These are phyloP conservation scores for Corbicula japonica DNA, from an alignment of 2,888 invertebrate genomes.

Conservation along the genomic window DNA sequence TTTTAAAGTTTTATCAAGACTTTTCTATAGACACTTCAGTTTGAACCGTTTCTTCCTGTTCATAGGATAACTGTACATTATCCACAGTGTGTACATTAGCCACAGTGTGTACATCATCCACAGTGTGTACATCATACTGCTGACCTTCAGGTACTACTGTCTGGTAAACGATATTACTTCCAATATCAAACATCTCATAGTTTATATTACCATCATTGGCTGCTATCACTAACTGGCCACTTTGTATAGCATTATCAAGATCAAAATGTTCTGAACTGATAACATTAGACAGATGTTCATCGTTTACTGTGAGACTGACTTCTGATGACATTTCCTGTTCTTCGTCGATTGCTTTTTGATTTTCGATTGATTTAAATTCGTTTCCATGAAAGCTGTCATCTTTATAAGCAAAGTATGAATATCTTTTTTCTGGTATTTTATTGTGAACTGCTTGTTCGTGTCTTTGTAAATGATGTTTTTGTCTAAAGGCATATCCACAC, in stretches of 20 bases:
- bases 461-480: slow-evolving; percentile 84
- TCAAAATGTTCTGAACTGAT: slow-evolving; percentile 57
- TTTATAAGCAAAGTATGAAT: slow-evolving; percentile 8
- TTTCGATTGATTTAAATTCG: slow-evolving; percentile 24
- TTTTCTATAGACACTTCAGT: slow-evolving; percentile 33
- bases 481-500: slow-evolving; percentile 83
- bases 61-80: slow-evolving; percentile 57
- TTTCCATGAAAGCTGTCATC: slow-evolving; percentile 6
- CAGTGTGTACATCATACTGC: slow-evolving; percentile 54
- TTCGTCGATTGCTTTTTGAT: slow-evolving; percentile 38
- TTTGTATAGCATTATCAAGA: slow-evolving; percentile 70
- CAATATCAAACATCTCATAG: slow-evolving; percentile 78
- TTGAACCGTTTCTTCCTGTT: slow-evolving; percentile 38
- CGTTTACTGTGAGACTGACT: slow-evolving; percentile 68
- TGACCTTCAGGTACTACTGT: slow-evolving; percentile 64
- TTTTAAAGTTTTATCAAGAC: too few species aligned
- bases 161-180: slow-evolving; percentile 74
- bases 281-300: slow-evolving; percentile 21
- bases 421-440: slow-evolving; percentile 51
- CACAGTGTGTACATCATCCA: slow-evolving; percentile 64
- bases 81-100: slow-evolving; percentile 64
- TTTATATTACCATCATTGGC: slow-evolving; percentile 77
- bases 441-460: slow-evolving; percentile 81
- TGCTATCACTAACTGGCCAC: slow-evolving; percentile 75
- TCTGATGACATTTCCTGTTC: slow-evolving; percentile 28